Evolutionary conservation across 2,888 invertebrate species (phyloP).

Genomic region (Augochlorella aurata): DNA sequence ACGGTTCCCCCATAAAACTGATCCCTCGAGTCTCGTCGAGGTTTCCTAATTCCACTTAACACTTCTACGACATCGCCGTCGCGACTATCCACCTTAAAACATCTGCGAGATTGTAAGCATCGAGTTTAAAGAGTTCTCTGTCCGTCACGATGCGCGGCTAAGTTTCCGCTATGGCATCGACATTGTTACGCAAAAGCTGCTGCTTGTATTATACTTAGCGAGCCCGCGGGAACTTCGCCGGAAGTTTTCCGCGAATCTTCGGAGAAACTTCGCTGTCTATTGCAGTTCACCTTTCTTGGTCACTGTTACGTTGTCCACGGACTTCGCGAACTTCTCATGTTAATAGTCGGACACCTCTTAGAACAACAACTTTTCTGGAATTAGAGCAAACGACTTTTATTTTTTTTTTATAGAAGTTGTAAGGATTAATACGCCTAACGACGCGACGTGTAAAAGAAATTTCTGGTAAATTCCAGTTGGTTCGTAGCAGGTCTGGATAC

Average conservation of each 20-base stretch:
- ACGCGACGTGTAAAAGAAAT: too few species aligned
- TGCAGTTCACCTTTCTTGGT: constrained; percentile 26
- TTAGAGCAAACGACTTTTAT: too few species aligned
- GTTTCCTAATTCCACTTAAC: constrained; percentile 50
- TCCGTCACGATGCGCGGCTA: constrained; percentile 25
- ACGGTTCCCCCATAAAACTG: constrained; percentile 41
- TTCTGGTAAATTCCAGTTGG: too few species aligned
- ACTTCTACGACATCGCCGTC: constrained; percentile 23
- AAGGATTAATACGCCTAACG: too few species aligned
- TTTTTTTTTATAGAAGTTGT: too few species aligned
- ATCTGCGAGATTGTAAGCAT: constrained; percentile 33
- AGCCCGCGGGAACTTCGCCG: constrained; percentile 43
- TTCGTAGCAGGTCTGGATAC: too few species aligned
- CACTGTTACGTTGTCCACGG: constrained; percentile 34
- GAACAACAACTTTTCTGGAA: too few species aligned
- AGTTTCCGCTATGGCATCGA: constrained; percentile 52
- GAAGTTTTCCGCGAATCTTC: constrained; percentile 6
- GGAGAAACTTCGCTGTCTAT: constrained; percentile 13
- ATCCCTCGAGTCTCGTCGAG: constrained; percentile 26
- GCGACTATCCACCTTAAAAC: constrained; percentile 22
- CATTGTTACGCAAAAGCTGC: constrained; percentile 47
- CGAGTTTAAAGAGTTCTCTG: constrained; percentile 41
- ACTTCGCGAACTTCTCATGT: constrained; percentile 36
- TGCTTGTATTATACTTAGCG: constrained; percentile 21
- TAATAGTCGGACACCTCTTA: too few species aligned